Evolutionary conservation across 1,140 invertebrate species (phyloP).

Genomic region (Psilanteris sp.): DNA sequence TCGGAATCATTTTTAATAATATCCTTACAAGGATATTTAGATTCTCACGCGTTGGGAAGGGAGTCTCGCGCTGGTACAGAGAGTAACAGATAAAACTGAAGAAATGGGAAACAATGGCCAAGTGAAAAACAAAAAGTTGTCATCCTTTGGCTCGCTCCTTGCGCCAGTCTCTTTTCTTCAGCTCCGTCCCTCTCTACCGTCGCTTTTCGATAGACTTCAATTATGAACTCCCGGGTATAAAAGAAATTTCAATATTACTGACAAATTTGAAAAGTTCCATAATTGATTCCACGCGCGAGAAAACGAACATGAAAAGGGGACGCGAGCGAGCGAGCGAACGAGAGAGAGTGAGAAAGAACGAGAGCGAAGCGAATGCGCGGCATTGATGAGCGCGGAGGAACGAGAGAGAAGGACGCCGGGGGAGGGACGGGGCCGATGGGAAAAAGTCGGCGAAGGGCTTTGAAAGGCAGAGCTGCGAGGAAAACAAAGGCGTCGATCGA

Average conservation of each 20-base stretch:
- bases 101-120: conserved; percentile 76
- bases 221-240: conserved; percentile 77
- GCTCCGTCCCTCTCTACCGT: conserved; percentile 63
- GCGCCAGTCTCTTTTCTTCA: conserved; percentile 55
- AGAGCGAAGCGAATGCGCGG: too few species aligned
- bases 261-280: conserved; percentile 81
- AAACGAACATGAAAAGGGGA: conserved; percentile 56
- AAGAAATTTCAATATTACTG: conserved; percentile 81
- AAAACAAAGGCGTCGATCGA: conserved; percentile 72
- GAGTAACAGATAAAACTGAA: conserved; percentile 51
- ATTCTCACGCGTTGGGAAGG: conserved; percentile 42
- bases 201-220: conserved; percentile 78
- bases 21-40: conserved; percentile 66
- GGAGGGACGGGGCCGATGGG: conserved; percentile 31
- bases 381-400: too few species aligned
- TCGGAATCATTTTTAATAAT: too few species aligned
- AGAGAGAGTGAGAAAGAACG: too few species aligned
- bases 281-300: conserved; percentile 78
- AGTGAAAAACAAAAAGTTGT: conserved; percentile 78
- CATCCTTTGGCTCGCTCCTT: conserved; percentile 55
- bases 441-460: conserved; percentile 59
- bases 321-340: not conserved
- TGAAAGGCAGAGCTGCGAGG: conserved; percentile 68
- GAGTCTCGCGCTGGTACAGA: conserved; percentile 19
- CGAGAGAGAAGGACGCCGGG: too few species aligned